Percentiles rank a stretch among this genome's conserved stretches.
phyloP scores from a whole-genome alignment of 2,797 vertebrate genomes.

The Uromys caudimaculatus region DNA sequence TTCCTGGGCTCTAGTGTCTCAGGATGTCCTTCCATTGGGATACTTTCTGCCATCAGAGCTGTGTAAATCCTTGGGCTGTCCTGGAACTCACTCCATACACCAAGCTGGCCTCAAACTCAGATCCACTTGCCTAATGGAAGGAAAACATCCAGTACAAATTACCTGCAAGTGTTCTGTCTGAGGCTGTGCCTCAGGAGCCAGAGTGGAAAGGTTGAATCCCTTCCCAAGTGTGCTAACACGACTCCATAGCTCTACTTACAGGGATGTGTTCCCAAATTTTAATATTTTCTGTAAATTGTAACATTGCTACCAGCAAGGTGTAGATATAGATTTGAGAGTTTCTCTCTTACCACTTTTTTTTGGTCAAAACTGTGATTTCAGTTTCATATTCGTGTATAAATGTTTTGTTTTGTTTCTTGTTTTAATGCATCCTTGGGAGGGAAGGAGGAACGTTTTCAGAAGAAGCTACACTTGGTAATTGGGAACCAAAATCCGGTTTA shows the following conservation, averaged over 20 bases:
- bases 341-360: background rate
- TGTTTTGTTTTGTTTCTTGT: background rate
- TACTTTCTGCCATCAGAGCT: background rate
- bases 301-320: background rate
- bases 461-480: background rate
- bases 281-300: background rate
- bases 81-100: background rate
- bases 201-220: background rate
- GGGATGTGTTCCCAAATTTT: background rate
- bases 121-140: background rate
- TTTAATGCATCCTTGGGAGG: background rate
- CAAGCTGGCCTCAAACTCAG: background rate
- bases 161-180: background rate
- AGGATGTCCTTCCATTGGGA: background rate
- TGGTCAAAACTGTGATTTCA: background rate
- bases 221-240: background rate
- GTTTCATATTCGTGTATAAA: background rate
- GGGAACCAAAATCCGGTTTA: conserved; percentile 8
- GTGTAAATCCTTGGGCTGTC: background rate
- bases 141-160: background rate
- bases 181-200: background rate
- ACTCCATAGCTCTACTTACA: background rate
- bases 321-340: background rate
- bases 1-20: background rate
- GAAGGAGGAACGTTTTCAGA: background rate